Base-by-base conservation (phyloP, 2,797 vertebrate genomes). In the Sebastiscus albofasciatus region DNA sequence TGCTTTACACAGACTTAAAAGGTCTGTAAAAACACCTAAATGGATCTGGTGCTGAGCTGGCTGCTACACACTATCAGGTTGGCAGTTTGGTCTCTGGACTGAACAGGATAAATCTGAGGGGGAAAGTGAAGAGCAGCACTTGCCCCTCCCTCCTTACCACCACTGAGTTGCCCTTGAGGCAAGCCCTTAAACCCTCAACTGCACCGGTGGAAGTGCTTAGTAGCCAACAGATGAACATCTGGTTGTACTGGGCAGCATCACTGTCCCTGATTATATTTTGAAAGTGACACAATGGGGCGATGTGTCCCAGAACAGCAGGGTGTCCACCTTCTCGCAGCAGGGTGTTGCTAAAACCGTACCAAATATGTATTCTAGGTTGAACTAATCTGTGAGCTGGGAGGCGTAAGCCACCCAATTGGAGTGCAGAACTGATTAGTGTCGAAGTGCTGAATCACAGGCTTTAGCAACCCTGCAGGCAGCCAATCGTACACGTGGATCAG, bases 361-460 rank as follows among this genome's bases (percentile, higher is more conserved):
- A 20, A 66, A 73, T 36, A 52, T 59, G 27, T 0, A 55, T 61
- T 36, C 34, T 14, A 9, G 2, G 24, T 24, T 56, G 22, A 64
- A 33, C 65, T 36, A 34, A 33, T 64, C 26, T 27, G 29, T 64
- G 22, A 59, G 31, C 16, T 24, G n/a, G 52, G 68, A 3, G 65
- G 49, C 18, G n/a, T 54, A 71, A 72, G 24, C 64, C 58, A 64
- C 9, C 71, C 67, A 72, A 52, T 55, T 27, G 55, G 27, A 78
- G 70, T 5, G 42, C 16, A 69, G 61, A 65, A 60, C 18, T 81
- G 80, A 76, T 89, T 75, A 80, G 74, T n/a, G 27, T 22, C 5
- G 12, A 75, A 81, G 67, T 75, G 72, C 82, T 86, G 82, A 86
- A 87, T 85, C 79, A 79, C 74, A 62, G 72, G 80, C 72, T 84